phyloP scores from a whole-genome alignment of 2,113 vertebrate genomes.

The Arvicanthis niloticus region DNA sequence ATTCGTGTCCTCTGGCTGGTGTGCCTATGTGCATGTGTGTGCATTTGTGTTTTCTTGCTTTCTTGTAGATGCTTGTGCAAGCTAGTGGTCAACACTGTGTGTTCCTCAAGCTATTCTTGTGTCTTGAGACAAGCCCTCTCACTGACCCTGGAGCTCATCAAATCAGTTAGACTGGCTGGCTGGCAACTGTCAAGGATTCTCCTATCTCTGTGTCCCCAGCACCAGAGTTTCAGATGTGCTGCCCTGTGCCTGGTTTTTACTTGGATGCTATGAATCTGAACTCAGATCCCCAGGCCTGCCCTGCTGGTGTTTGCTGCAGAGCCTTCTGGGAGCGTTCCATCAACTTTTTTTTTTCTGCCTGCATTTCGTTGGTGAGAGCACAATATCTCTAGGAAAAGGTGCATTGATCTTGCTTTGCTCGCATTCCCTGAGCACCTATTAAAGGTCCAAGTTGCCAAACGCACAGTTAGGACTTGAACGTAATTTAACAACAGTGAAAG shows the following conservation, averaged over 20 bases:
- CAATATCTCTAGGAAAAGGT: not conserved
- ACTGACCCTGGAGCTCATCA: not conserved
- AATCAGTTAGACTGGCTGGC: not conserved
- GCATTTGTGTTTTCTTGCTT: not conserved
- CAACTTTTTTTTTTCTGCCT: not conserved
- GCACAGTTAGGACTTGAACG: not conserved
- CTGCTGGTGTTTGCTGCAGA: not conserved
- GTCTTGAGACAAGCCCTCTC: not conserved
- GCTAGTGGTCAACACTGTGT: not conserved
- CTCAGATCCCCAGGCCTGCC: not conserved
- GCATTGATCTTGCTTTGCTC: slow-evolving; percentile 17
- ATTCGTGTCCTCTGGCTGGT: not conserved
- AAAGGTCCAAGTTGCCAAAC: slow-evolving; percentile 7
- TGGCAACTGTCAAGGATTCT: not conserved
- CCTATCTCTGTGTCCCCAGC: no score
- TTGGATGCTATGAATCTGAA: not conserved
- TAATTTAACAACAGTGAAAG: slow-evolving; percentile 60
- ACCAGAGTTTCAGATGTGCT: not conserved
- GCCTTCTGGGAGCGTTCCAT: not conserved
- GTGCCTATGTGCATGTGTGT: not conserved
- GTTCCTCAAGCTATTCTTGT: not conserved
- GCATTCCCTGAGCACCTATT: not conserved
- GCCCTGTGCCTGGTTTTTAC: not conserved
- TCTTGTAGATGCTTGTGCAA: not conserved
- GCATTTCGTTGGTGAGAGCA: not conserved